Conservation (phyloP, 2,113 vertebrate species). For the Pseudolaguvia tuberculata region DNA sequence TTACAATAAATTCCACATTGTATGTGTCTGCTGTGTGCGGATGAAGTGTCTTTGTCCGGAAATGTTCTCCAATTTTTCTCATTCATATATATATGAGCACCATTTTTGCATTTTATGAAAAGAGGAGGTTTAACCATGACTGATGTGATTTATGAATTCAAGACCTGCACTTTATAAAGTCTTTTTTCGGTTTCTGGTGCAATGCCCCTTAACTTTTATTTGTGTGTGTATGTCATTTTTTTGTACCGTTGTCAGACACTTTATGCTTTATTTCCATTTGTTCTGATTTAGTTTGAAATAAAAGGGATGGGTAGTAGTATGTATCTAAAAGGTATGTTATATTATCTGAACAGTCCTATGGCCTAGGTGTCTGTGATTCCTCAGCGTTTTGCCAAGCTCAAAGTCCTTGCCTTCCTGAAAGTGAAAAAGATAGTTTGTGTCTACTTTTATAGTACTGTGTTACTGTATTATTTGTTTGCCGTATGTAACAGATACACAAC, state of each 20-base stretch:
- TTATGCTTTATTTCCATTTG: conserved; percentile 46
- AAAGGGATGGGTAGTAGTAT: conserved; percentile 51
- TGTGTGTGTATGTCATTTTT: conserved; percentile 52
- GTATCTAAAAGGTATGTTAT: conserved; percentile 49
- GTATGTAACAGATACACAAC: conserved; percentile 59
- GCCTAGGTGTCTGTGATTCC: conserved; percentile 56
- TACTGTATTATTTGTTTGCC: conserved; percentile 57
- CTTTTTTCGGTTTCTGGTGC: conserved; percentile 42
- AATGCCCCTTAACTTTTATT: conserved; percentile 51
- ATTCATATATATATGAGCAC: too few species aligned
- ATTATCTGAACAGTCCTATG: conserved; percentile 53
- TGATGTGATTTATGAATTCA: conserved; percentile 45
- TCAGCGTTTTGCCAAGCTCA: conserved; percentile 54
- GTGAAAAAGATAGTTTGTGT: conserved; percentile 58
- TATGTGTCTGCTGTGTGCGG: conserved; percentile 38
- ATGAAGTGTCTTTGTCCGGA: conserved; percentile 40
- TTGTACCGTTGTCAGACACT: conserved; percentile 49
- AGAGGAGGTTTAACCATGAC: conserved; percentile 43
- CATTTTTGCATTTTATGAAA: conserved; percentile 45
- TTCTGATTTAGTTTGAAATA: conserved; percentile 52
- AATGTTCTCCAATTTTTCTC: conserved; percentile 38
- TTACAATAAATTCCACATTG: conserved; percentile 36
- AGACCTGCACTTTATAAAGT: conserved; percentile 61
- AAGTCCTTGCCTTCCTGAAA: conserved; percentile 59
- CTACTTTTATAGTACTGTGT: conserved; percentile 59